phyloP scores from a whole-genome alignment of 1,140 invertebrate genomes.

The Scylla paramamosain region DNA sequence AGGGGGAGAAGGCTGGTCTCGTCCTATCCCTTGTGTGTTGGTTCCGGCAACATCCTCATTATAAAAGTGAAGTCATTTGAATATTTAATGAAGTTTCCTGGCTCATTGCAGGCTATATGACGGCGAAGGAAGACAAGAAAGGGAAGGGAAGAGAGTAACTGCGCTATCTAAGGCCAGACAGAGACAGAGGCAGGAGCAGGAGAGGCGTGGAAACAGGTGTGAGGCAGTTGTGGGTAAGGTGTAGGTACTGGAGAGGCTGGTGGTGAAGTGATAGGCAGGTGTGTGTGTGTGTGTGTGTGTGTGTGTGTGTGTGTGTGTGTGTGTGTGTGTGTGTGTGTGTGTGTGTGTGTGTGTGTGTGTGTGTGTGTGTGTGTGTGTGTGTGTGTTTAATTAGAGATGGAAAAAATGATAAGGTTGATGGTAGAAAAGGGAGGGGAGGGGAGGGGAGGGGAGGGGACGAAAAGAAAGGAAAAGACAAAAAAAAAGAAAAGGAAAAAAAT shows the following conservation, averaged over 20 bases:
- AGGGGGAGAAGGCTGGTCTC: background rate
- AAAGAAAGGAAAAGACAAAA: background rate
- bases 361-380: too few species aligned
- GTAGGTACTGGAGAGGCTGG: too few species aligned
- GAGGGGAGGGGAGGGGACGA: background rate
- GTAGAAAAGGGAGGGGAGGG: background rate
- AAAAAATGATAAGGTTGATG: too few species aligned
- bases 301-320: too few species aligned
- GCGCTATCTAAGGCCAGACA: background rate
- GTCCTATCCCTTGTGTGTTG: background rate
- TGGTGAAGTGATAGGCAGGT: too few species aligned
- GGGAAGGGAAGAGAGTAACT: background rate
- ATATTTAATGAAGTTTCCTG: background rate
- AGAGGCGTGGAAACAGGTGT: background rate
- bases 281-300: too few species aligned
- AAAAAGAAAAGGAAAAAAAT: background rate
- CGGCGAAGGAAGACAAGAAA: background rate
- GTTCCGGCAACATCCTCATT: background rate
- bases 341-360: too few species aligned
- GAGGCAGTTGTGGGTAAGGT: too few species aligned
- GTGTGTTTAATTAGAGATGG: too few species aligned
- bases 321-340: too few species aligned
- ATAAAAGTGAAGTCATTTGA: slow-evolving; percentile 14
- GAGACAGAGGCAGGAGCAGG: background rate
- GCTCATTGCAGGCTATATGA: background rate